Evolutionary conservation across 2,113 vertebrate genomes (phyloP), one percentile per base, ranked within the genome.

Genomic region (Manacus vitellinus): DNA sequence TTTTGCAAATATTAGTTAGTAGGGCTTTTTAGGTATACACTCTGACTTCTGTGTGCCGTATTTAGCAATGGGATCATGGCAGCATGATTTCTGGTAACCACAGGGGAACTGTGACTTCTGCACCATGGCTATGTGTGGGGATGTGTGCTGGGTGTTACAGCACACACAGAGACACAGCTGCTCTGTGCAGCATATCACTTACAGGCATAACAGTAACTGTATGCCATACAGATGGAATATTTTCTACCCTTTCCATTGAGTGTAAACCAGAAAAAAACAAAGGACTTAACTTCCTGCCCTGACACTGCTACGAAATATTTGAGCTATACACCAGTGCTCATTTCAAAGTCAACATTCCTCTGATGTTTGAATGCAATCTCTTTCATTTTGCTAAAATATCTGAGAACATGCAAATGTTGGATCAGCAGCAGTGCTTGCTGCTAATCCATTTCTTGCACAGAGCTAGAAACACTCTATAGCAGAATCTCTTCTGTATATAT

Each of bases 361-460:
- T 62, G 66, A 41, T 91, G 54, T 85, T 85, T 85, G 35, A 94
- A 63, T 25, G 24, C 13, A 81, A 33, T 39, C 14, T 37, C 22
- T 86, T 95, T 80, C 59, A 63, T 70, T 55, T 76, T 75, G 30
- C 44, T 59, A 23, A 91, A 93, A 73, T 59, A 61, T 75, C 62
- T 78, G 44, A 56, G 16, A 58, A 54, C 62, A 92, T 78, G n/a
- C 41, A 86, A 91, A 93, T 43, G 28, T 77, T 95, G 39, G 11
- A 39, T 39, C 39, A 39, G 39, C 62, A 67, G 66, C 12, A 54
- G 47, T 5, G 6, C 63, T 95, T 84, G 47, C 66, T 72, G 49
- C 25, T 62, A 58, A 54, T 79, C 70, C 5, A 4, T 49, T 84
- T 44, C 81, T 91, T 85, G 23, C 37, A 33, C 47, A 16, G 41